A percentile compares a stretch with the other conserved stretches of the same genome.
Evolutionary conservation across 2,113 vertebrate genomes (phyloP).

Genomic region (Poicephalus meyeri): DNA sequence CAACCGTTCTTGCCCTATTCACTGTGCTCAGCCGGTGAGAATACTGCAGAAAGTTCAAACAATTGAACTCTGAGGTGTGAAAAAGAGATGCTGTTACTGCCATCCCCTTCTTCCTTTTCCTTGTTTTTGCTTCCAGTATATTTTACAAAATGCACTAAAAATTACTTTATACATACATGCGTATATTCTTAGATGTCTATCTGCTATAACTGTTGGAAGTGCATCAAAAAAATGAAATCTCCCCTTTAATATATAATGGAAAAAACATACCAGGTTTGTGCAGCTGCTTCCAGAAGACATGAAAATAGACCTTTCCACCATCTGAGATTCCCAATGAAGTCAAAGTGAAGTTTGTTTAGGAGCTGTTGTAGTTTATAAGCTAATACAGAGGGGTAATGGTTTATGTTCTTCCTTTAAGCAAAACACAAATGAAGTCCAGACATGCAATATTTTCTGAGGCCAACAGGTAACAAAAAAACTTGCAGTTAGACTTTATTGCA

Average conservation of each 20-base stretch:
- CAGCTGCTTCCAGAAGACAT: not conserved
- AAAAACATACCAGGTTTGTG: fast-evolving
- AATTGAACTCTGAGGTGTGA: no score
- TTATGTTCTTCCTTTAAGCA: not conserved
- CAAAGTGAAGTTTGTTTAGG: not conserved
- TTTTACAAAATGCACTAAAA: not conserved
- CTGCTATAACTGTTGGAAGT: not conserved
- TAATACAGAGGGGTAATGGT: not conserved
- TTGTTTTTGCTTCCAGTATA: not conserved
- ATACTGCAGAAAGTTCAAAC: no score
- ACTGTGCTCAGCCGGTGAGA: no score
- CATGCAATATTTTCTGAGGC: not conserved
- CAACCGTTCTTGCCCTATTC: no score
- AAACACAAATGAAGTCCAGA: not conserved
- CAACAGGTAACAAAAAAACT: not conserved
- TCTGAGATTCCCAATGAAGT: not conserved
- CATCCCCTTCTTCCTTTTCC: not conserved
- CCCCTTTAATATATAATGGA: not conserved
- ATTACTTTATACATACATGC: not conserved
- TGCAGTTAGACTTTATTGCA: not conserved
- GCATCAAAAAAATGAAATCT: not conserved
- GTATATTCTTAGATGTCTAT: not conserved
- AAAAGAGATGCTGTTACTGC: not conserved
- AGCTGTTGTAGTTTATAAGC: not conserved
- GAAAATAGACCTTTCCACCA: not conserved